Base-by-base conservation (phyloP, 2,113 vertebrate species). In the Arothron firmamentum region DNA sequence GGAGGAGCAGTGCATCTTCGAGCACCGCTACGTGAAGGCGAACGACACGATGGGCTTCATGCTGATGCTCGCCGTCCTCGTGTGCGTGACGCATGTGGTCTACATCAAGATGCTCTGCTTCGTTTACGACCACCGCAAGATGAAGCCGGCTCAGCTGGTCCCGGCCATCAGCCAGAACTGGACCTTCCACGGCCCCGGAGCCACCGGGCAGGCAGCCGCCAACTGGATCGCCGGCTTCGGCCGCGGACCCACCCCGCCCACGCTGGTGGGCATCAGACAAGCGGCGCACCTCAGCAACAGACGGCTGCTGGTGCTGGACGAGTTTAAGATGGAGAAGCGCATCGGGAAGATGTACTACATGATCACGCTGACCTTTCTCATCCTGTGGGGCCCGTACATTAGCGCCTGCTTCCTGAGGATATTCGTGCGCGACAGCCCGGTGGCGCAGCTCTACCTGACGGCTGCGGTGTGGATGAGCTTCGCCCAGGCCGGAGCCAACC, bases 211-310 rank as follows among this genome's bases (percentile, higher is more conserved):
- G 72, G 96, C 96, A 3, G 96, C 96, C 3, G 94, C 96, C 0
- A 98, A 98, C 86, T 97, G 96, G 96, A 98, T 96, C 18, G 95
- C 96, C 28, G 96, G 96, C 12, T 98, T 98, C 76, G 96, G 96
- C 62, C 90, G 93, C 56, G 95, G 96, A 34, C 96, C 96, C 65
- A 98, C 95, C 1, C 96, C 96, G 0, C 96, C 96, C 14, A 96
- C 95, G 16, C 88, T 98, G 0, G 95, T 97, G 83, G 96, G 96
- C 77, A 95, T 98, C 72, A 83, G 96, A 72, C 96, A 98, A 49
- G 90, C 92, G 0, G 88, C 91, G 15, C 93, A 95, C 52, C 92
- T 89, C 59, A 91, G 93, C 20, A 94, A 92, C 85, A 92, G 95
- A 86, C 89, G 95, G 87, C 92, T 98, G 52, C 90, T 98, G 65